These are phyloP conservation scores for Leucophora obtusa DNA, from an alignment of 2,888 invertebrate genomes.

Conservation along the genomic window DNA sequence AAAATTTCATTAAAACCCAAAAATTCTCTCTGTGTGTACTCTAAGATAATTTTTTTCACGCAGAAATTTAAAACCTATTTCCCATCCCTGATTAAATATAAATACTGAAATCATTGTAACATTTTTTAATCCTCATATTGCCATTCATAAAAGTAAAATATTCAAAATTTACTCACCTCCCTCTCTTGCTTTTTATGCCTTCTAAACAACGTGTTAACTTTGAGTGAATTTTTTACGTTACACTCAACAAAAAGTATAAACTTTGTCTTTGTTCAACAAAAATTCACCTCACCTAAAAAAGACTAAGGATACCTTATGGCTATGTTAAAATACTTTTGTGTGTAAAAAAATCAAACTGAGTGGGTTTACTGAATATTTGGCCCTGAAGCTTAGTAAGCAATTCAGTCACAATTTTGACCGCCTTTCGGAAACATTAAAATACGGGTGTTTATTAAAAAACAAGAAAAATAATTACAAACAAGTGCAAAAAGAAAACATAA, in stretches of 20 bases:
- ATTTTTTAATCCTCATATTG: not conserved
- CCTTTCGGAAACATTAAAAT: constrained; percentile 74
- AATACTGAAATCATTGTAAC: too few relatives aligned
- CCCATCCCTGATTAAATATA: too few relatives aligned
- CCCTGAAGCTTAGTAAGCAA: constrained; percentile 66
- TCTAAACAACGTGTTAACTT: constrained; percentile 55
- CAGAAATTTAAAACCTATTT: too few relatives aligned
- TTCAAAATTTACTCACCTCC: constrained; percentile 29
- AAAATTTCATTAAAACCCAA: too few relatives aligned
- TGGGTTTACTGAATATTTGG: constrained; percentile 64
- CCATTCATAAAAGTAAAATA: constrained; percentile 52
- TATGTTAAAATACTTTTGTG: constrained; percentile 48
- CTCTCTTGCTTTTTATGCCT: constrained; percentile 54
- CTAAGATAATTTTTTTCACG: too few relatives aligned
- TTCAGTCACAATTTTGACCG: constrained; percentile 76
- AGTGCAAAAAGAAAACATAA: constrained; percentile 51
- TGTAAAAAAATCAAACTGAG: not conserved
- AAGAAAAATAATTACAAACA: constrained; percentile 55
- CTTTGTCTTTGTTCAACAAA: constrained; percentile 36
- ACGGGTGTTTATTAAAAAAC: constrained; percentile 67
- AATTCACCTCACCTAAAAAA: constrained; percentile 52
- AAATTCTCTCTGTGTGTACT: too few relatives aligned
- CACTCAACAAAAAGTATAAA: constrained; percentile 26
- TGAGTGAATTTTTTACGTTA: constrained; percentile 30
- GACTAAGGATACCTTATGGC: constrained; percentile 31